These are phyloP conservation scores for Nothoprocta pentlandii DNA, from an alignment of 2,113 vertebrate species.

Conservation along the genomic window DNA sequence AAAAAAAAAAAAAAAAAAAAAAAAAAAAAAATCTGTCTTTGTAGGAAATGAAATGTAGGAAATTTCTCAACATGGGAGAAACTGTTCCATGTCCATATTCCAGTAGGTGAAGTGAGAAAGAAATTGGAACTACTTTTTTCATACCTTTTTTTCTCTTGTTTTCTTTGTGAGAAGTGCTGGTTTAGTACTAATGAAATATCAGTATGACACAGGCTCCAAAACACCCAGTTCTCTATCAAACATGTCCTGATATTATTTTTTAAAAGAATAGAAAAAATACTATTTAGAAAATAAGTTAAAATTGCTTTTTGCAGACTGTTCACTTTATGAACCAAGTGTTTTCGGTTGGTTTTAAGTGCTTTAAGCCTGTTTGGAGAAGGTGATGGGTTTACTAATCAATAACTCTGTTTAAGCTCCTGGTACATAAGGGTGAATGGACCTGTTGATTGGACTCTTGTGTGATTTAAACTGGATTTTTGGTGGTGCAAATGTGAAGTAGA, in stretches of 20 bases:
- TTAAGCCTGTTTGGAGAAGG: neutral
- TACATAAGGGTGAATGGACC: accelerated
- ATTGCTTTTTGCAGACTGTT: no score
- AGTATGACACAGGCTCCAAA: accelerated
- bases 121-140: neutral
- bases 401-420: neutral
- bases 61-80: neutral
- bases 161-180: neutral
- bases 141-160: neutral
- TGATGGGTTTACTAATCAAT: neutral
- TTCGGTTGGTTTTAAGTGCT: accelerated
- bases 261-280: neutral
- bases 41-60: neutral
- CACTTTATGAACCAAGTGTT: neutral
- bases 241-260: neutral
- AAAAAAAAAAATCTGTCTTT: neutral
- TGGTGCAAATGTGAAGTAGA: neutral
- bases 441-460: neutral
- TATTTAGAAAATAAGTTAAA: neutral
- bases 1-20: no score
- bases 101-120: neutral
- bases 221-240: neutral
- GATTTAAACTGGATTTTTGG: neutral
- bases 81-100: neutral
- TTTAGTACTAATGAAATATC: accelerated